These are phyloP conservation scores for Ylistrum balloti DNA, from an alignment of 1,140 invertebrate genomes.

Conservation along the genomic window DNA sequence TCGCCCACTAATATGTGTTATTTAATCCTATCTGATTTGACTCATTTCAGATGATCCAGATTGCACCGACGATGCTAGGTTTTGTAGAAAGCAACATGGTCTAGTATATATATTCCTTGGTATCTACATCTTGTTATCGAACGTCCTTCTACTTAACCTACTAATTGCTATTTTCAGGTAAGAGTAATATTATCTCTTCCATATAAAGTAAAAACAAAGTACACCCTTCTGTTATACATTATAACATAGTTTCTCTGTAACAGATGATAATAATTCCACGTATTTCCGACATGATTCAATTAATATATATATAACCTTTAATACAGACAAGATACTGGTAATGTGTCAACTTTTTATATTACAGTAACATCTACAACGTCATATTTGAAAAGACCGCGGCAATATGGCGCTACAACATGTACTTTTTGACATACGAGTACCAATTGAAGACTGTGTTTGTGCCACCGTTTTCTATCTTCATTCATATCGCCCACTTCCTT, in stretches of 20 bases:
- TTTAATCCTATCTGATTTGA: too few species aligned
- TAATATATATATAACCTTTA: too few species aligned
- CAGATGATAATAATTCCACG: too few species aligned
- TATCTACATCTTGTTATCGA: conserved; percentile 27
- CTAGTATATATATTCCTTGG: neutral
- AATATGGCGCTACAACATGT: conserved; percentile 7
- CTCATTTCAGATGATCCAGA: neutral
- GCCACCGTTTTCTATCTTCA: neutral
- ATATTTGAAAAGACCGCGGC: neutral
- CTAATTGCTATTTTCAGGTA: conserved; percentile 24
- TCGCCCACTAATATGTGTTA: too few species aligned
- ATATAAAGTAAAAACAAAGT: too few species aligned
- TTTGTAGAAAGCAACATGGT: neutral
- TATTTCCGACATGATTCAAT: too few species aligned
- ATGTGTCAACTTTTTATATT: neutral
- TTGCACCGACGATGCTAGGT: neutral
- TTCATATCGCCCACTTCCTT: neutral
- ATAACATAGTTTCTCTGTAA: too few species aligned
- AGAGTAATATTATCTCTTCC: neutral
- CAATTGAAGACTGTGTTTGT: neutral
- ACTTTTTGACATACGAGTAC: neutral
- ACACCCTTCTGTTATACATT: too few species aligned
- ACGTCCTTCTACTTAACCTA: neutral
- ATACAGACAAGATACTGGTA: too few species aligned
- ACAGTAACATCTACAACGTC: conserved; percentile 8